Evolutionary conservation across 1,140 invertebrate genomes (phyloP).

Genomic region (Zaprionus gabonicus): DNA sequence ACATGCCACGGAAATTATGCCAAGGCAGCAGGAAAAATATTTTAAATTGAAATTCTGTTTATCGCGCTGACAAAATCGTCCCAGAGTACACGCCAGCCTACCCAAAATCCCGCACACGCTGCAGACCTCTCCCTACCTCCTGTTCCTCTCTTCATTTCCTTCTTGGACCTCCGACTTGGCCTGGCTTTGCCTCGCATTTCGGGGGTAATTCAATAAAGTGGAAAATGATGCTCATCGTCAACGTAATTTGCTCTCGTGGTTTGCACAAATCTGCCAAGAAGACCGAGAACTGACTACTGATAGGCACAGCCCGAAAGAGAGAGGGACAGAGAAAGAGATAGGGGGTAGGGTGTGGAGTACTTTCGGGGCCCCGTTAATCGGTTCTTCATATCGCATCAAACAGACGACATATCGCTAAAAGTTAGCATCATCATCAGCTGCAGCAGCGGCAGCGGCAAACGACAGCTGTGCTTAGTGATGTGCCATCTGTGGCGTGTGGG

Average conservation of each 20-base stretch:
- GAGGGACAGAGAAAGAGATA: background rate
- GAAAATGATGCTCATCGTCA: slow-evolving; percentile 79
- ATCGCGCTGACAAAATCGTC: slow-evolving; percentile 68
- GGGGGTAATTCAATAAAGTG: slow-evolving; percentile 79
- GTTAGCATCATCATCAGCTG: slow-evolving; percentile 46
- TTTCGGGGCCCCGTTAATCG: slow-evolving; percentile 74
- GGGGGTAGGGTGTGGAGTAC: slow-evolving; percentile 33
- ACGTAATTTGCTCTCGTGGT: slow-evolving; percentile 80
- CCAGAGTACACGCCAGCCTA: slow-evolving; percentile 25
- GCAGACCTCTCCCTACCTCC: background rate
- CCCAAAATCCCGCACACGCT: background rate
- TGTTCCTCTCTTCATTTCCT: background rate
- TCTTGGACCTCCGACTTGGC: slow-evolving; percentile 4
- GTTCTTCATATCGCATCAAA: slow-evolving; percentile 81
- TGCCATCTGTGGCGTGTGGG: background rate
- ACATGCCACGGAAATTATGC: slow-evolving; percentile 47
- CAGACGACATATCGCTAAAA: slow-evolving; percentile 41
- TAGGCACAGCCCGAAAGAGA: slow-evolving; percentile 13
- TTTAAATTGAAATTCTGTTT: slow-evolving; percentile 83
- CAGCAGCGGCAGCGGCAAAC: background rate
- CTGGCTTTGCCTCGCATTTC: slow-evolving; percentile 36
- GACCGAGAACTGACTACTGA: slow-evolving; percentile 34
- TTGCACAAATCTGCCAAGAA: slow-evolving; percentile 68
- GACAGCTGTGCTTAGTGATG: slow-evolving; percentile 37
- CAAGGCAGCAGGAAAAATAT: slow-evolving; percentile 64